Conservation (phyloP, 2,113 vertebrate genomes). For the Hemiprocne comata region DNA sequence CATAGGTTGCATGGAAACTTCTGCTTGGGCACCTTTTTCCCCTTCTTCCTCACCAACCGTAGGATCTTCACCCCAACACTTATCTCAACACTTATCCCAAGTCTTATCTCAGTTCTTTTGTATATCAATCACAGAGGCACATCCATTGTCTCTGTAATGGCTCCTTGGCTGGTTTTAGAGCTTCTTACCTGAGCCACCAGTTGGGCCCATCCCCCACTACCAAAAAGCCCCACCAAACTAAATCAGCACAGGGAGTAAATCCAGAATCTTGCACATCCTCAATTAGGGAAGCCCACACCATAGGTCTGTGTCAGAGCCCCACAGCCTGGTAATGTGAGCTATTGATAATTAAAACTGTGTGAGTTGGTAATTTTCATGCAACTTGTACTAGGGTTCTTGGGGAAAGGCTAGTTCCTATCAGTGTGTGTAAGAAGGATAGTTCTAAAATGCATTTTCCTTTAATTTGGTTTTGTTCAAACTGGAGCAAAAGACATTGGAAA, state of each 20-base stretch:
- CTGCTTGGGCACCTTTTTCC: no score
- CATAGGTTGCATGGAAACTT: no score
- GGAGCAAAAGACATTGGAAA: background rate
- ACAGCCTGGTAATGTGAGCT: background rate
- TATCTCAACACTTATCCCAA: no score
- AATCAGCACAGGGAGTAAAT: background rate
- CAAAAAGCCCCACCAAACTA: no score
- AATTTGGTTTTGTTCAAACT: background rate
- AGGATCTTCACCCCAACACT: no score
- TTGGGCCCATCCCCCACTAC: no score
- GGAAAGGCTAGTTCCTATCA: background rate
- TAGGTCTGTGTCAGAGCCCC: background rate
- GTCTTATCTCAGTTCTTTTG: no score
- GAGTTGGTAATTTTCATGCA: background rate
- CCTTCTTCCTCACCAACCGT: no score
- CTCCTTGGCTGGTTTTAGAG: no score
- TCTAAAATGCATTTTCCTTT: background rate
- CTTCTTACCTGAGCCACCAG: no score
- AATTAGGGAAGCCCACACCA: background rate
- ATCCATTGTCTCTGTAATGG: no score
- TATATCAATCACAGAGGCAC: no score
- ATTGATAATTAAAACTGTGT: background rate
- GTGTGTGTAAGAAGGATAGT: background rate
- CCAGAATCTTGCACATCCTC: background rate
- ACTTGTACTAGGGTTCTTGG: background rate